Conservation (phyloP, 2,888 invertebrate species). For the Diarsia mendica region DNA sequence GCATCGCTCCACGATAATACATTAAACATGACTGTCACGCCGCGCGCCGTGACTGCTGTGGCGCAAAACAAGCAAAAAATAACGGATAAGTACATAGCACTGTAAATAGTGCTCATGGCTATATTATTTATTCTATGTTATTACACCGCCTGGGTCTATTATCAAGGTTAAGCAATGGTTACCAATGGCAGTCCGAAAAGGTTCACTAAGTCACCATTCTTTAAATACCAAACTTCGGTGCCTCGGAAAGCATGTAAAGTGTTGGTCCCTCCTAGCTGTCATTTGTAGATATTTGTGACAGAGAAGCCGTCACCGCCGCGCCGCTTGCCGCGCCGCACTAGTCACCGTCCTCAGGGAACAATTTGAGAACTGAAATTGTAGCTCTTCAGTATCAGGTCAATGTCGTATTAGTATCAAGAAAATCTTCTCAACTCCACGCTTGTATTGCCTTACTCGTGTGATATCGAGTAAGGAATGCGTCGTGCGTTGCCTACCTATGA, state of each 20-base stretch:
- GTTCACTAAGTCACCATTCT: neutral
- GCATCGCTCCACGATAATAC: constrained; percentile 31
- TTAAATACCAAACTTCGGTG: neutral
- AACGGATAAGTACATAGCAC: neutral
- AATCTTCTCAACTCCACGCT: neutral
- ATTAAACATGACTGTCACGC: constrained; percentile 16
- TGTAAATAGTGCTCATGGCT: neutral
- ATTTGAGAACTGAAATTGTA: neutral
- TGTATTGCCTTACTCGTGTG: neutral
- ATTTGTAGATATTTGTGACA: neutral
- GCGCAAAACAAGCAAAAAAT: neutral
- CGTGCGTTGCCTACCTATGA: neutral
- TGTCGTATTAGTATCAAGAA: neutral
- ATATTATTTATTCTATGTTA: too few relatives aligned
- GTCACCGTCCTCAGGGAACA: too few relatives aligned
- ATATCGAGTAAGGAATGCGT: neutral
- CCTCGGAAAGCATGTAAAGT: neutral
- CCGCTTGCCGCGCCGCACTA: too few relatives aligned
- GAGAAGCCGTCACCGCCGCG: neutral
- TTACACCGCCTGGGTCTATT: neutral
- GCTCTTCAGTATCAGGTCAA: neutral
- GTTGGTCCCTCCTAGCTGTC: neutral
- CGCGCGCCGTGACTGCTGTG: neutral
- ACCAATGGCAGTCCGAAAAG: neutral
- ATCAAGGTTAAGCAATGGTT: neutral